These are phyloP conservation scores for Albula glossodonta DNA, from an alignment of 2,113 vertebrate species.

Conservation along the genomic window DNA sequence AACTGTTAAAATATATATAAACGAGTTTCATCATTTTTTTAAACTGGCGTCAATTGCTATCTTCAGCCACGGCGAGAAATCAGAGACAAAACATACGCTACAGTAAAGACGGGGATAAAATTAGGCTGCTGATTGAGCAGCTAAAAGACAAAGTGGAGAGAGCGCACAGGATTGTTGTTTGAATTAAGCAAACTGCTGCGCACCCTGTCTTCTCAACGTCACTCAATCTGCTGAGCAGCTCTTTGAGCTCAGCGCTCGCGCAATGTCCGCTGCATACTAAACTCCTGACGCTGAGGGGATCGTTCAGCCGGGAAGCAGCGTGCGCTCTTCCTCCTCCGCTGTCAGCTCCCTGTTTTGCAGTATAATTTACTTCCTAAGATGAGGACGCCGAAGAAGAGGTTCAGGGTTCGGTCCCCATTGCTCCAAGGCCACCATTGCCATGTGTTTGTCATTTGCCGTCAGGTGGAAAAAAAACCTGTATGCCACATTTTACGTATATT, in stretches of 20 bases:
- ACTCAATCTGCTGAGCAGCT: background rate
- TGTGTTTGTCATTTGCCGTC: background rate
- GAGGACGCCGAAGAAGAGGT: background rate
- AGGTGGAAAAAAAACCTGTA: background rate
- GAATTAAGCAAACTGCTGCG: conserved; percentile 9
- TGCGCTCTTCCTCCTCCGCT: background rate
- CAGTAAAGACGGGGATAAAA: background rate
- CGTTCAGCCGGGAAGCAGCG: background rate
- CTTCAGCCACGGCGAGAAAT: background rate
- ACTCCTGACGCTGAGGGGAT: background rate
- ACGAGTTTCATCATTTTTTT: conserved; percentile 33
- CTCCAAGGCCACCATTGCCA: background rate
- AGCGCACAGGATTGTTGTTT: background rate
- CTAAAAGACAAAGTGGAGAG: background rate
- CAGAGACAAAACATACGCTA: background rate
- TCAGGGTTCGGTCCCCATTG: background rate
- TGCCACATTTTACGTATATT: background rate
- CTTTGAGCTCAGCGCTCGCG: background rate
- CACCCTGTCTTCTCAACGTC: conserved; percentile 3
- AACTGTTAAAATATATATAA: conserved; percentile 43
- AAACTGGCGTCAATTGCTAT: conserved; percentile 14
- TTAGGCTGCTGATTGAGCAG: background rate
- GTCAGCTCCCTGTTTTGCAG: background rate
- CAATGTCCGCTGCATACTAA: background rate
- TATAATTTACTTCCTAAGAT: background rate